phyloP scores from a whole-genome alignment of 1,140 invertebrate genomes.

The Camponotus vicinus region DNA sequence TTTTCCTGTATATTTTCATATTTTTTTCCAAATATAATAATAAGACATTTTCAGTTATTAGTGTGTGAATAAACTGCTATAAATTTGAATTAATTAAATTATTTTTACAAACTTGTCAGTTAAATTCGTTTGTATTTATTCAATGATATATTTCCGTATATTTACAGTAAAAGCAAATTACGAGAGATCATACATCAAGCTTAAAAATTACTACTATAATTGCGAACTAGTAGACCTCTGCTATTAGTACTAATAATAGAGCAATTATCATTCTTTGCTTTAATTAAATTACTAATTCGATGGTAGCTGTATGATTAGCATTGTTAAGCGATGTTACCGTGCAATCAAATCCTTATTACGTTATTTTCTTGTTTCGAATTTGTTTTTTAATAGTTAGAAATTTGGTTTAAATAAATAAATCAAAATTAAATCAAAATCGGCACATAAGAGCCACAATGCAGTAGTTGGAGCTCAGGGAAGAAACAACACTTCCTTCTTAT shows the following conservation, averaged over 20 bases:
- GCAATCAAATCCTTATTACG: conserved; percentile 1
- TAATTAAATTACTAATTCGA: conserved; percentile 41
- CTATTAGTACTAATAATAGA: conserved; percentile 42
- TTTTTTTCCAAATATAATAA: neutral
- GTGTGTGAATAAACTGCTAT: neutral
- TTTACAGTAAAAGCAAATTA: neutral
- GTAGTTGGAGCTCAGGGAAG: too few species aligned
- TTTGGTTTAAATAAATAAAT: too few species aligned
- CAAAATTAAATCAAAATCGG: too few species aligned
- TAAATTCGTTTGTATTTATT: neutral
- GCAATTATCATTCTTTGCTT: neutral
- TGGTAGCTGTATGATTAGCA: neutral
- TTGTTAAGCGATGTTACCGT: conserved; percentile 27
- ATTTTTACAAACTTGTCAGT: neutral
- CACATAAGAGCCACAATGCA: too few species aligned
- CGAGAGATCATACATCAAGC: conserved; percentile 5
- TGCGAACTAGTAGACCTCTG: neutral
- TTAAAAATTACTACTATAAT: neutral
- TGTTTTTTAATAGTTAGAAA: neutral
- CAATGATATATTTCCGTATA: neutral
- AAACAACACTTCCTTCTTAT: too few species aligned
- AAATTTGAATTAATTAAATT: neutral
- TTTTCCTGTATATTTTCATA: neutral
- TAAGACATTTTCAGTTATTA: neutral
- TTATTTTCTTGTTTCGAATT: neutral